A percentile compares a stretch with the other conserved stretches of the same genome.
Conservation (phyloP, 1,140 invertebrate genomes). For the Saccostrea cuccullata region DNA sequence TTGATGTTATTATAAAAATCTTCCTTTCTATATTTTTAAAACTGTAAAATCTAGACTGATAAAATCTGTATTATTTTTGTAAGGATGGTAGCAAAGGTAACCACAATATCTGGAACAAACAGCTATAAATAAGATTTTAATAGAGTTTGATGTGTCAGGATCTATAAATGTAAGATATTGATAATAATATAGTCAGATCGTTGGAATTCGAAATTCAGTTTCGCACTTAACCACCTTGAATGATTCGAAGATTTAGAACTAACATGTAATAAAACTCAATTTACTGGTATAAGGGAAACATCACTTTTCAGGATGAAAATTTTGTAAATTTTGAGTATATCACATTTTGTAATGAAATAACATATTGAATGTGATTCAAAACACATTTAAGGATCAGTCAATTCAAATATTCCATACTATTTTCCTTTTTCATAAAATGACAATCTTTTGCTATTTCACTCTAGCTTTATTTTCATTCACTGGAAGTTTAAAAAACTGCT, state of each 20-base stretch:
- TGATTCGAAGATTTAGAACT: not conserved
- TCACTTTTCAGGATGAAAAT: no score
- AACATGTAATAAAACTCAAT: not conserved
- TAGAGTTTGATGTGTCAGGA: slow-evolving; percentile 24
- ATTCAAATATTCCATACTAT: no score
- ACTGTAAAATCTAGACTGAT: not conserved
- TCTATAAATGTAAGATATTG: not conserved
- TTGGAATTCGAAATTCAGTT: not conserved
- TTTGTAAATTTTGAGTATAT: no score
- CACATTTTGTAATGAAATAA: no score
- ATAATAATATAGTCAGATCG: slow-evolving; percentile 21
- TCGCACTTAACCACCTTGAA: not conserved
- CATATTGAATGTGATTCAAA: no score
- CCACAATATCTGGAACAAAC: not conserved
- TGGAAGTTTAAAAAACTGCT: no score
- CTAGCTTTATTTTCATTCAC: no score
- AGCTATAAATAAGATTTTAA: slow-evolving; percentile 19
- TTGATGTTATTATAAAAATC: not conserved
- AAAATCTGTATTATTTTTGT: slow-evolving; percentile 5
- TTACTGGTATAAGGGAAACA: no score
- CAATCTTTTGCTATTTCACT: no score
- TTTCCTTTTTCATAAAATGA: no score
- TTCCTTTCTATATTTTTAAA: slow-evolving; percentile 10
- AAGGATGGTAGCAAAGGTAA: not conserved
- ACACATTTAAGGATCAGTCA: no score